These are phyloP conservation scores for Hipparchia semele DNA, from an alignment of 2,888 invertebrate genomes.

Conservation along the genomic window DNA sequence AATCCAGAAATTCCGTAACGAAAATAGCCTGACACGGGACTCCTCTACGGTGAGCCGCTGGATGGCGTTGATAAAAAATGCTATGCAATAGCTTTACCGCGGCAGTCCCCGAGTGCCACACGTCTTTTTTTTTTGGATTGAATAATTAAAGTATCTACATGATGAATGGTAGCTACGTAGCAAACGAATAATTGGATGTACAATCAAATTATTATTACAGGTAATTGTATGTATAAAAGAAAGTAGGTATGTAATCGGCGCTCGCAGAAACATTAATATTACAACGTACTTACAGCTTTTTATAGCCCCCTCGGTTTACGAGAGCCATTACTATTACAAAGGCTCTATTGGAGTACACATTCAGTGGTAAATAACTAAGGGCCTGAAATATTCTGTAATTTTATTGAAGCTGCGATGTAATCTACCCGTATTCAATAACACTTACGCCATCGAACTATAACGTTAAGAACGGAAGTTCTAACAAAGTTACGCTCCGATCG, in stretches of 20 bases:
- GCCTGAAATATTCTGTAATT: background rate
- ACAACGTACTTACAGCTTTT: slow-evolving; percentile 20
- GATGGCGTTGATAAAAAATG: too few species aligned
- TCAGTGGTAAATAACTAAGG: slow-evolving; percentile 7
- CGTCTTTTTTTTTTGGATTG: too few species aligned
- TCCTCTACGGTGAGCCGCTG: too few species aligned
- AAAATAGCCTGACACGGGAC: too few species aligned
- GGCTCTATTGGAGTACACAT: slow-evolving; percentile 14
- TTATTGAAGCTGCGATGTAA: slow-evolving; percentile 3
- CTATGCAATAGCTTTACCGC: too few species aligned
- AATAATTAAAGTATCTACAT: background rate
- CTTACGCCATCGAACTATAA: too few species aligned
- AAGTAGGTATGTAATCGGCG: background rate
- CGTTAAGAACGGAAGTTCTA: too few species aligned
- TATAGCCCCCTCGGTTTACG: slow-evolving; percentile 18
- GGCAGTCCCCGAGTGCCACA: too few species aligned
- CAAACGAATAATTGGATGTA: background rate
- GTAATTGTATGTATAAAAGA: background rate
- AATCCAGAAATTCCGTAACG: too few species aligned
- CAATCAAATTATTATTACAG: background rate
- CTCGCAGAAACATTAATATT: slow-evolving; percentile 9
- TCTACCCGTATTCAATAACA: too few species aligned
- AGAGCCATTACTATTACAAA: slow-evolving; percentile 16
- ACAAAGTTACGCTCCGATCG: too few species aligned
- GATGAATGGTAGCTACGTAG: background rate